These are phyloP conservation scores for Caenorhabditis doughertyi DNA, from an alignment of 2,888 invertebrate species.

Conservation along the genomic window DNA sequence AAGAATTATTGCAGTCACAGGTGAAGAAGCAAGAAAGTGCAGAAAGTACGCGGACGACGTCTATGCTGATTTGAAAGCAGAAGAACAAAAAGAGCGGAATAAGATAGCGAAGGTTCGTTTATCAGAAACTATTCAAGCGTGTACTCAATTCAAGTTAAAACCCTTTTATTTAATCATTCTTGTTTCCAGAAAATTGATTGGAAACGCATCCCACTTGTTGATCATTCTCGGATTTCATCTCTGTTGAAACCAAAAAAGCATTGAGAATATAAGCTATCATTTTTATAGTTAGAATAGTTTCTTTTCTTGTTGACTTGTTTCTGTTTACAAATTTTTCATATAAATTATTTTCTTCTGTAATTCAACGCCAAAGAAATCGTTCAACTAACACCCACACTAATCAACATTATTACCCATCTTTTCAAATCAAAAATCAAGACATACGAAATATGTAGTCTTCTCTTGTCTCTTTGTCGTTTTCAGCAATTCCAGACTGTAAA, in stretches of 20 bases:
- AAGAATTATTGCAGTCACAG: conserved; percentile 56
- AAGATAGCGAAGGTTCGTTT: conserved; percentile 21
- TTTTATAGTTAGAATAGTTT: neutral
- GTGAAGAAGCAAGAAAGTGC: conserved; percentile 39
- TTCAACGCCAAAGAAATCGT: no score
- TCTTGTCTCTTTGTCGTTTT: neutral
- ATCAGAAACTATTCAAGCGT: neutral
- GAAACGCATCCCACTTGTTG: conserved; percentile 46
- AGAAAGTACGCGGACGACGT: conserved; percentile 31
- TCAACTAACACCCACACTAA: neutral
- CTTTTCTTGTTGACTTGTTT: neutral
- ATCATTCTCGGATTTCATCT: conserved; percentile 29
- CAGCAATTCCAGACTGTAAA: conserved; percentile 10
- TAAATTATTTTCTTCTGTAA: neutral
- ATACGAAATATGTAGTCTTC: conserved; percentile 27
- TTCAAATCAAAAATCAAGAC: conserved; percentile 16
- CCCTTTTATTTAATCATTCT: no score
- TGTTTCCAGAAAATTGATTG: conserved; percentile 51
- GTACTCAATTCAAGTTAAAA: neutral
- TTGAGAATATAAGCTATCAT: neutral
- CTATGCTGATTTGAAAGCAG: conserved; percentile 1
- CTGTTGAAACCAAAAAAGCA: conserved; percentile 19
- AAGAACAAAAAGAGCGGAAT: conserved; percentile 15
- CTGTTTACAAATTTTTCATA: neutral
- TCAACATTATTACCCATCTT: neutral